Base-by-base conservation (phyloP, 2,113 vertebrate genomes). In the Opisthocomus hoazin region DNA sequence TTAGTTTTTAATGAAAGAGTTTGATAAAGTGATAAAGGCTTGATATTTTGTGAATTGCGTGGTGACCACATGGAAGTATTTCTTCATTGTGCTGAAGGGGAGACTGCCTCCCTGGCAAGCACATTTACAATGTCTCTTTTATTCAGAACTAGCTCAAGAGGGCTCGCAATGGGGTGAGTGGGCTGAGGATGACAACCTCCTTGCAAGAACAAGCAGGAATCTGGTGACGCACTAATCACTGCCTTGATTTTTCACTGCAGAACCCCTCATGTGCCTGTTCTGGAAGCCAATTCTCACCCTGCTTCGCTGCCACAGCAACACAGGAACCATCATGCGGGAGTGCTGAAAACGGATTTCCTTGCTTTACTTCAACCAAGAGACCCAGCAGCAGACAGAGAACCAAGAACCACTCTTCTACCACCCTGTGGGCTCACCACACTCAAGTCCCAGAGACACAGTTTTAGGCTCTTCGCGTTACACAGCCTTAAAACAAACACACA, bases 251-350 rank as follows among this genome's bases (percentile, higher is more conserved):
- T 46, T 32, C 64, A 27, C 73, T 78, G 64, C 68, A 84, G 43
- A 96, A 45, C 19, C 26, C 79, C 65, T 84, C 24, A 22, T 32
- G 54, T 53, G 85, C 73, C 68, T 64, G 48, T 21, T 88, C 56
- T 2, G 19, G 90, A 90, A 94, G 64, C 51, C 46, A 84, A 1
- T 56, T 80, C 86, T 86, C 79, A 63, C 50, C 68, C 79, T 53
- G 51, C 60, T 80, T 48, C 81, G 82, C 85, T 96, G 79, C 75
- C 82, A 77, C 89, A 96, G 95, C 87, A 85, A 96, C 87, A 66
- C 24, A 81, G 88, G 30, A 81, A 68, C 18, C 32, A 48, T 51
- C 57, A 13, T 7, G 63, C 78, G 50, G 78, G 78, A 84, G 89
- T 50, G 57, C 78, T 91, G 77, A 57, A 76, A 81, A 83, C 2